Evolutionary conservation across 2,113 vertebrate species (phyloP), one percentile per base, ranked within the genome.

Genomic region (Tachysurus fulvidraco): DNA sequence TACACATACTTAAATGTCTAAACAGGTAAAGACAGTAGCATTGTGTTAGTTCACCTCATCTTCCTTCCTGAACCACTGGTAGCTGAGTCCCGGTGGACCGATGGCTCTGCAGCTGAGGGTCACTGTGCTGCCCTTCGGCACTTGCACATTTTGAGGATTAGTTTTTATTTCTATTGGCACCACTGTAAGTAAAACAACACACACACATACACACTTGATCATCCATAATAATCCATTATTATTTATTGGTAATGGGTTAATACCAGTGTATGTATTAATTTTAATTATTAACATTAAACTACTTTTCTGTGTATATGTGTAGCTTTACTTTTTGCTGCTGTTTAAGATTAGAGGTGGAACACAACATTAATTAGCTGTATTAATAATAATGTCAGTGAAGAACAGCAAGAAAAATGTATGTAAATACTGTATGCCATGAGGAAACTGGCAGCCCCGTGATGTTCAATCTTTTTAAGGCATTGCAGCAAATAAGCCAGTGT

Each of bases 51-150:
- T 17, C 90, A 90, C 96, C 96, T 97, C 95, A 17, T 84, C 90
- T 90, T 93, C 96, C 83, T 95, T 95, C 17, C 91, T 95, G 93
- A 97, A 97, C 96, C 96, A 97, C 91, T 96, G 96, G 92, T 96
- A 97, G 1, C 0, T 0, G 0, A 97, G 93, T 9, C 94, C 95
- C 0, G 92, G 90, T 0, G 94, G 95, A 21, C 96, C 96, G 0
- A 81, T 73, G 0, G 95, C 96, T 69, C 85, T 90, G 91, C 96
- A 97, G 87, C 86, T 92, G 89, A 97, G 87, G 13, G 93, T 84
- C 80, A 96, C 92, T 9, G 17, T 83, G 0, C 90, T 85, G 6
- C 95, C 95, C 71, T 91, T 89, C 0, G 16, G 30, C 11, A 91
- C 93, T 84, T 88, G 87, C 85, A 94, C 95, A 0, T 92, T 92